These are phyloP conservation scores for Lasiurus borealis DNA, from an alignment of 2,113 vertebrate species.

Conservation along the genomic window DNA sequence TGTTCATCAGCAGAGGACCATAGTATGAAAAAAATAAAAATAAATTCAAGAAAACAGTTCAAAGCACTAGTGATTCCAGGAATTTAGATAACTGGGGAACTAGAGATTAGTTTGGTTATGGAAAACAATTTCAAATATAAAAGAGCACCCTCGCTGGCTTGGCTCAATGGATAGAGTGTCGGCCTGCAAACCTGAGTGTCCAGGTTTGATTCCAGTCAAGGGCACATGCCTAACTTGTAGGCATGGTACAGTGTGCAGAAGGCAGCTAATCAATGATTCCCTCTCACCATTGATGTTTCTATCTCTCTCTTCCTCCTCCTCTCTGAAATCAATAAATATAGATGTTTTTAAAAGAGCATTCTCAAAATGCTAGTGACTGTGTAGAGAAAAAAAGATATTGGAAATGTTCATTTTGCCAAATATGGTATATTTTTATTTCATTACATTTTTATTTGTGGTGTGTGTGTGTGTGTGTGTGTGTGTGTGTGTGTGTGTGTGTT, in stretches of 20 bases:
- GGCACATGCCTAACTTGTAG: no score
- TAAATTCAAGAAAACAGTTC: neutral
- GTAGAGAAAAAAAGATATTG: neutral
- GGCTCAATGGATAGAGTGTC: no score
- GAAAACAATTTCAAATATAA: neutral
- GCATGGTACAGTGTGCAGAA: no score
- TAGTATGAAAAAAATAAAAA: conserved; percentile 39
- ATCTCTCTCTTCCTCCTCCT: no score
- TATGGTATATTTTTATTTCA: neutral
- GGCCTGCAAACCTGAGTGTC: no score
- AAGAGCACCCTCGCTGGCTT: no score
- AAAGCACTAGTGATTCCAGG: neutral
- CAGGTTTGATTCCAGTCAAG: no score
- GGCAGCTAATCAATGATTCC: no score
- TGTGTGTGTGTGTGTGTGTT: neutral
- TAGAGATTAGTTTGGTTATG: neutral
- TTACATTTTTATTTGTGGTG: conserved; percentile 18
- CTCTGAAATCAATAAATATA: no score
- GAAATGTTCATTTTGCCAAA: neutral
- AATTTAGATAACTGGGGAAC: neutral
- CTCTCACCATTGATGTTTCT: no score
- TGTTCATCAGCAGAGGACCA: neutral
- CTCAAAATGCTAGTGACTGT: neutral
- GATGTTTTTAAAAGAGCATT: neutral
- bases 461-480: neutral